Conservation (phyloP, 2,888 invertebrate genomes). For the Apotomis capreana region DNA sequence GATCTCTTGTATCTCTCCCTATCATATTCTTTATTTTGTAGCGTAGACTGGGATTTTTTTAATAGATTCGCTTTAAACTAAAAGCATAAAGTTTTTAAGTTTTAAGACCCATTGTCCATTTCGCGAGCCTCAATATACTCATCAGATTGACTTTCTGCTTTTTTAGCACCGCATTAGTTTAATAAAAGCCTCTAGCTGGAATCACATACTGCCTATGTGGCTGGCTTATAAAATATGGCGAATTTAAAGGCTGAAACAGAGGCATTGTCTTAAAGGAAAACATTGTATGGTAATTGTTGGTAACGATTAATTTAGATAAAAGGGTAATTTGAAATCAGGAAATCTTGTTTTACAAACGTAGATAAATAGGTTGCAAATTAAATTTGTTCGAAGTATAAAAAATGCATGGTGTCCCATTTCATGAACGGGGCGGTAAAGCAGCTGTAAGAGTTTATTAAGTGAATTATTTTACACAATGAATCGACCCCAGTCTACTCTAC, state of each 20-base stretch:
- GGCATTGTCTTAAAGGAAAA: neutral
- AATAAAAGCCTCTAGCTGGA: neutral
- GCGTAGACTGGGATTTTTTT: constrained; percentile 20
- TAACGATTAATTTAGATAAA: neutral
- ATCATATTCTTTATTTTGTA: constrained; percentile 20
- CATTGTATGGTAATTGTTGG: neutral
- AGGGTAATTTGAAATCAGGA: too few relatives aligned
- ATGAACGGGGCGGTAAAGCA: too few relatives aligned
- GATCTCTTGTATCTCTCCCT: constrained; percentile 26
- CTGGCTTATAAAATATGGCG: neutral
- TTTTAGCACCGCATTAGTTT: neutral
- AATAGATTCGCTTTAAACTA: neutral
- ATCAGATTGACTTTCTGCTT: neutral
- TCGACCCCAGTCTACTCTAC: constrained; percentile 24
- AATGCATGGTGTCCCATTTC: too few relatives aligned
- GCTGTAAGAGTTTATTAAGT: neutral
- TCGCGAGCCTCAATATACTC: neutral
- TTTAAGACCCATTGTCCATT: neutral
- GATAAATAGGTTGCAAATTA: too few relatives aligned
- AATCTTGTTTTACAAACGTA: too few relatives aligned
- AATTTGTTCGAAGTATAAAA: too few relatives aligned
- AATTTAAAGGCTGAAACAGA: neutral
- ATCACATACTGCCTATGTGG: too few relatives aligned
- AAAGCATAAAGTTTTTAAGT: neutral
- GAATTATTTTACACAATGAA: neutral